phyloP scores from a whole-genome alignment of 2,113 vertebrate genomes.

The Ellobius talpinus region DNA sequence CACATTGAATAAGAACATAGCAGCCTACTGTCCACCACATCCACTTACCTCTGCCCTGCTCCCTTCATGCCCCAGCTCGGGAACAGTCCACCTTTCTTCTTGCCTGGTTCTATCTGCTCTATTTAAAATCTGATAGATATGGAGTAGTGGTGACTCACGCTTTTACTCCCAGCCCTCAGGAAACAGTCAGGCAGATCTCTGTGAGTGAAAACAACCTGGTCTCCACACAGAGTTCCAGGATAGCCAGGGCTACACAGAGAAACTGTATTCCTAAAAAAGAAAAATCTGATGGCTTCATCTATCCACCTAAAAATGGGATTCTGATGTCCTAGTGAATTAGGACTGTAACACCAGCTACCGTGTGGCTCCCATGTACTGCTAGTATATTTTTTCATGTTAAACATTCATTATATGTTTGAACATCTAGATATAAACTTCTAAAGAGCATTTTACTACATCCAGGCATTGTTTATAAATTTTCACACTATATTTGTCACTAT shows the following conservation, averaged over 20 bases:
- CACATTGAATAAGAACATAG: neutral
- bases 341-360: neutral
- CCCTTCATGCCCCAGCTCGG: neutral
- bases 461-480: neutral
- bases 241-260: neutral
- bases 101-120: neutral
- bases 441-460: neutral
- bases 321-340: neutral
- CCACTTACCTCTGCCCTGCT: neutral
- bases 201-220: neutral
- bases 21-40: neutral
- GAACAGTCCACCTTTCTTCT: neutral
- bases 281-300: neutral
- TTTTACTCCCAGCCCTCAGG: neutral
- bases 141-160: neutral
- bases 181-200: neutral
- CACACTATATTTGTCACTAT: neutral
- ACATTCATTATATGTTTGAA: neutral
- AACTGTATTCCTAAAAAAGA: neutral
- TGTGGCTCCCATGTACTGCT: neutral
- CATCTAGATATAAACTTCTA: constrained; percentile 23
- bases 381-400: neutral
- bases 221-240: neutral
- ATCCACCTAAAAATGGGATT: neutral
- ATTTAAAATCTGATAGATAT: neutral